Conservation (phyloP, 1,140 invertebrate species). For the Drosophila melanogaster region Release_6_plus_ISO1_MT NC_004354.4:18108501-18109000, state of each 20-base stretch:
- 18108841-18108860: slow-evolving; percentile 17
- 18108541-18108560: slow-evolving; percentile 54
- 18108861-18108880: slow-evolving; percentile 26
- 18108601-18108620: slow-evolving; percentile 58
- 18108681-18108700: slow-evolving; percentile 32
- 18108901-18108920: slow-evolving; percentile 11
- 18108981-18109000: slow-evolving; percentile 34
- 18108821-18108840: slow-evolving; percentile 19
- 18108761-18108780: slow-evolving; percentile 23
- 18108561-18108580: slow-evolving; percentile 53
- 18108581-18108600: slow-evolving; percentile 60
- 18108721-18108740: slow-evolving; percentile 26
- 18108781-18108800: slow-evolving; percentile 16
- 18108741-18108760: slow-evolving; percentile 48
- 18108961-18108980: slow-evolving; percentile 34
- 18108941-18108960: slow-evolving; percentile 28
- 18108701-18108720: slow-evolving; percentile 24
- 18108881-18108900: slow-evolving; percentile 1
- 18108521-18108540: slow-evolving; percentile 50
- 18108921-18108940: slow-evolving; percentile 21
- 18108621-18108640: slow-evolving; percentile 49
- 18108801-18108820: slow-evolving; percentile 29
- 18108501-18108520: slow-evolving; percentile 39
- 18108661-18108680: slow-evolving; percentile 48
- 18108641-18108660: slow-evolving; percentile 50